Evolutionary conservation across 2,888 invertebrate genomes (phyloP).

Genomic region (Drosophila subsilvestris): DNA sequence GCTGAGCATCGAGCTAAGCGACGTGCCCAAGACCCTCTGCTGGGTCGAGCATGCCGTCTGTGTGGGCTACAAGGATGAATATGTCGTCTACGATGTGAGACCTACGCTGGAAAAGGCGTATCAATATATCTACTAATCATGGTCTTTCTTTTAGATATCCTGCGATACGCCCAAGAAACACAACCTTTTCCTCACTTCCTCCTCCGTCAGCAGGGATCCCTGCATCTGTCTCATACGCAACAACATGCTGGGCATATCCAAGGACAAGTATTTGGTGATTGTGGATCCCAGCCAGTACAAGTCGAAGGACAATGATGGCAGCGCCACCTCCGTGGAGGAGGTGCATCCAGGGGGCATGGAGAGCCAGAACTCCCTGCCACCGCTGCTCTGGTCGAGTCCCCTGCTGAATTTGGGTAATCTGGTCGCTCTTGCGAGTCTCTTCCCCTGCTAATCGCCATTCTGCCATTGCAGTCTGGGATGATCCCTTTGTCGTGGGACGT

Average conservation of each 20-base stretch:
- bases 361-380: slow-evolving; percentile 61
- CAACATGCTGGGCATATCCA: slow-evolving; percentile 91
- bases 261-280: slow-evolving; percentile 94
- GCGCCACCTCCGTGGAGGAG: slow-evolving; percentile 17
- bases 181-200: slow-evolving; percentile 94
- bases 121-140: not conserved
- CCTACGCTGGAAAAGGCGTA: not conserved
- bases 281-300: slow-evolving; percentile 89
- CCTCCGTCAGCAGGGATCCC: slow-evolving; percentile 91
- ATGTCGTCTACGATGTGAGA: slow-evolving; percentile 90
- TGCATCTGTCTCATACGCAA: slow-evolving; percentile 91
- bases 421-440: not conserved
- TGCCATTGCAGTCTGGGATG: slow-evolving; percentile 91
- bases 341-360: slow-evolving; percentile 46
- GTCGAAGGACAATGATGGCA: slow-evolving; percentile 48
- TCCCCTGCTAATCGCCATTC: not conserved
- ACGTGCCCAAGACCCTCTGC: slow-evolving; percentile 91
- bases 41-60: slow-evolving; percentile 94
- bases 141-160: slow-evolving; percentile 68
- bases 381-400: slow-evolving; percentile 80
- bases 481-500: slow-evolving; percentile 95
- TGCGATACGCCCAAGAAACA: slow-evolving; percentile 85
- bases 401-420: slow-evolving; percentile 77
- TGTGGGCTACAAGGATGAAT: slow-evolving; percentile 94
- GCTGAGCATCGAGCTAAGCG: slow-evolving; percentile 90